phyloP scores from a whole-genome alignment of 2,113 vertebrate species.

The Madoqua kirkii region DNA sequence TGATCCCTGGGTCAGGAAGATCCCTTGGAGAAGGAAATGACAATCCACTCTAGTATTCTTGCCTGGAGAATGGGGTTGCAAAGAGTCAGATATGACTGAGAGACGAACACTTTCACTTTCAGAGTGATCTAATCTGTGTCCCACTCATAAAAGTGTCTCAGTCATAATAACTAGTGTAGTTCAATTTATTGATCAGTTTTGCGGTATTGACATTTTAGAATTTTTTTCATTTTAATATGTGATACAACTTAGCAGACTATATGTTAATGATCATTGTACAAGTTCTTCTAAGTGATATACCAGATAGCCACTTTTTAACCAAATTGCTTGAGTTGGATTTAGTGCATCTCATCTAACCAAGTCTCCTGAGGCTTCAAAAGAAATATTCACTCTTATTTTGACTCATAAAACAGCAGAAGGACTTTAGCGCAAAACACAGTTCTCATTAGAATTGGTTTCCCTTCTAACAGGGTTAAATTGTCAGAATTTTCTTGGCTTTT shows the following conservation, averaged over 20 bases:
- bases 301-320: neutral
- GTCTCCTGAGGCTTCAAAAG: neutral
- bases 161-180: neutral
- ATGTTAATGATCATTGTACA: neutral
- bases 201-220: neutral
- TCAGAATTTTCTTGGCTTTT: slow-evolving; percentile 4
- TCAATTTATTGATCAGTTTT: neutral
- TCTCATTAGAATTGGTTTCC: neutral
- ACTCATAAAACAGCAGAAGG: neutral
- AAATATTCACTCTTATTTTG: neutral
- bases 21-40: neutral
- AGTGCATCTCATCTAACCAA: neutral
- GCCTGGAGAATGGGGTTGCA: neutral
- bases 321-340: neutral
- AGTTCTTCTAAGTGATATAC: neutral
- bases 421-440: neutral
- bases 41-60: neutral
- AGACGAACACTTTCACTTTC: neutral
- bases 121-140: neutral
- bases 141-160: neutral
- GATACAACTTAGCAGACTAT: neutral
- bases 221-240: neutral
- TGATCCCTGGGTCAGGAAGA: neutral
- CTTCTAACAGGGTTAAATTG: neutral
- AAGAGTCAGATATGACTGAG: neutral